These are phyloP conservation scores for Rhopilema esculentum DNA, from an alignment of 30 jellyfish, hydroid and myxozoan genomes.

Conservation along the genomic window DNA sequence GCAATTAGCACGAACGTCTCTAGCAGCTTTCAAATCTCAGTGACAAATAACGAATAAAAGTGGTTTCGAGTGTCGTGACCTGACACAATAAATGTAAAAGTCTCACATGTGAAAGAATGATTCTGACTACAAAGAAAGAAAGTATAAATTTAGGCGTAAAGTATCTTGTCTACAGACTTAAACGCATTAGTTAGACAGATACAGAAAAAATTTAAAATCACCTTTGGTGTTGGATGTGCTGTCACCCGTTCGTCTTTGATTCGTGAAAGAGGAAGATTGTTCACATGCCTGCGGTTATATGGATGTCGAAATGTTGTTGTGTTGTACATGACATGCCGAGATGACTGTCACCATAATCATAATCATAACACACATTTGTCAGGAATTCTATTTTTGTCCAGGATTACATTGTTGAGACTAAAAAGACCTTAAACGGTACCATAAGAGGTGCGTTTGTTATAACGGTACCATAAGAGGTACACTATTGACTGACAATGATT, in stretches of 20 bases:
- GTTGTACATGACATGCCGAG: background rate
- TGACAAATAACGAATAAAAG: no score
- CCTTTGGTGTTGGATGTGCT: background rate
- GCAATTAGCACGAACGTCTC: no score
- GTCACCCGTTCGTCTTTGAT: background rate
- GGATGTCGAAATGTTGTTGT: background rate
- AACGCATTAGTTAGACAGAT: background rate
- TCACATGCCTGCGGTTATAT: slow-evolving; percentile 44
- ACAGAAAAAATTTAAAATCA: background rate
- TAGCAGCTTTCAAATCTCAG: no score
- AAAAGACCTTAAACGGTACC: background rate
- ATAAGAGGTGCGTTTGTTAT: background rate
- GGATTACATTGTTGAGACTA: background rate
- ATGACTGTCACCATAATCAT: background rate
- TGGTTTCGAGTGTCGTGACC: no score
- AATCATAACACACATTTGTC: background rate
- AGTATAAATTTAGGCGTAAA: no score
- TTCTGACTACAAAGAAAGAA: no score
- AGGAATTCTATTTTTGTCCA: background rate
- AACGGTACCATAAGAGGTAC: no score
- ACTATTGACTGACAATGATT: no score
- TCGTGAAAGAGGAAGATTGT: slow-evolving; percentile 11
- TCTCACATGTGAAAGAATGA: no score
- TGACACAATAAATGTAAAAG: no score
- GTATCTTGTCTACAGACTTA: no score